These are phyloP conservation scores for Proterorhinus semilunaris DNA, from an alignment of 2,113 vertebrate genomes.

Conservation along the genomic window DNA sequence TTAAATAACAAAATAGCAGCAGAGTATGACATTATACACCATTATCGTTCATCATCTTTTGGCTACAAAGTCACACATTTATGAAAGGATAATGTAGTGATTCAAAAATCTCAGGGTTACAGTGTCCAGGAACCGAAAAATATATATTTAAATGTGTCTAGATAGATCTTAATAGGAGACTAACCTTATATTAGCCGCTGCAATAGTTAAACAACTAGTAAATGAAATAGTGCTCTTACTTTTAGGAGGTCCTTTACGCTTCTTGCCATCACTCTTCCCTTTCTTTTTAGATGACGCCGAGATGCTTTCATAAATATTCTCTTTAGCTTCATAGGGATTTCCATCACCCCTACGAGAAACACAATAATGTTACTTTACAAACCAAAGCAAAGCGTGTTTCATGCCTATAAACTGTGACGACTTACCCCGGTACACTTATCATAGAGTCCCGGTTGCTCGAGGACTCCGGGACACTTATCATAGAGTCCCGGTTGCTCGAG, in stretches of 20 bases:
- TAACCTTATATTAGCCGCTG: too few relatives aligned
- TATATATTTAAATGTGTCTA: too few relatives aligned
- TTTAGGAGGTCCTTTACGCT: slow-evolving; percentile 66
- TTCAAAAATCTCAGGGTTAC: too few relatives aligned
- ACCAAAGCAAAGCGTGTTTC: background rate
- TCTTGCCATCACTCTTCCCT: slow-evolving; percentile 62
- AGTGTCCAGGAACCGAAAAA: too few relatives aligned
- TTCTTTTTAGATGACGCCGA: slow-evolving; percentile 42
- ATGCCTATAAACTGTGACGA: background rate
- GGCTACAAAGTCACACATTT: too few relatives aligned
- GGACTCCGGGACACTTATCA: slow-evolving; percentile 6
- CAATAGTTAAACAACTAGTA: background rate
- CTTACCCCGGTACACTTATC: slow-evolving; percentile 51
- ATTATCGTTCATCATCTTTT: too few relatives aligned
- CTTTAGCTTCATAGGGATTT: slow-evolving; percentile 12
- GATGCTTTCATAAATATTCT: slow-evolving; percentile 39
- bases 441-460: slow-evolving; percentile 6
- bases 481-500: background rate
- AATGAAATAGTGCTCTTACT: slow-evolving; percentile 55
- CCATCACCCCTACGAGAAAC: slow-evolving; percentile 21
- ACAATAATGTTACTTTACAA: background rate
- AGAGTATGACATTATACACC: too few relatives aligned
- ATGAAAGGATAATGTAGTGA: too few relatives aligned
- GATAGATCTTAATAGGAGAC: too few relatives aligned
- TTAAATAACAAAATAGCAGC: too few relatives aligned